phyloP scores from a whole-genome alignment of 2,888 invertebrate species.

The Philopedon plagiatum region DNA sequence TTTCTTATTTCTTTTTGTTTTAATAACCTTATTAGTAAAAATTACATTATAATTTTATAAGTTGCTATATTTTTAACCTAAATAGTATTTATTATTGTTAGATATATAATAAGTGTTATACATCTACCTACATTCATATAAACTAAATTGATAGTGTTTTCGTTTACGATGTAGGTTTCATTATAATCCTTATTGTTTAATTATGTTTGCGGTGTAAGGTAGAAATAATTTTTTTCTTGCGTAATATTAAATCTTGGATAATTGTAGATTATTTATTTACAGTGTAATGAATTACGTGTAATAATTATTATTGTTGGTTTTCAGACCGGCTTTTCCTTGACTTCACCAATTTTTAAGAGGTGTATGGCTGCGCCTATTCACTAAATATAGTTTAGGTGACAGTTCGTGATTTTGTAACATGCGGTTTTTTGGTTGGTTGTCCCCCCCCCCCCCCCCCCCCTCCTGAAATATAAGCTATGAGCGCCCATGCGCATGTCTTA shows the following conservation, averaged over 20 bases:
- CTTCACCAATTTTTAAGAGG: too few species aligned
- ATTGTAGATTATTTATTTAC: slow-evolving; percentile 1
- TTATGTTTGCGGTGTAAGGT: not conserved
- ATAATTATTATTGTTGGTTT: slow-evolving; percentile 1
- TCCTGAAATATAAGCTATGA: too few species aligned
- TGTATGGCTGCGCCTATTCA: too few species aligned
- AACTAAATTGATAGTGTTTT: not conserved
- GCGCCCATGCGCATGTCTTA: too few species aligned
- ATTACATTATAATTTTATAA: slow-evolving; percentile 6
- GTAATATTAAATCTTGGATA: not conserved
- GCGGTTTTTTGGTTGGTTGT: too few species aligned
- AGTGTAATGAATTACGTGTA: not conserved
- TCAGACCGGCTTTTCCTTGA: too few species aligned
- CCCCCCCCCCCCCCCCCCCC: too few species aligned
- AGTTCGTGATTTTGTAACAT: too few species aligned
- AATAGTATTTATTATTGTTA: not conserved
- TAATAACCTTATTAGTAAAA: slow-evolving; percentile 3
- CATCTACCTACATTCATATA: not conserved
- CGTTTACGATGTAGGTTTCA: not conserved
- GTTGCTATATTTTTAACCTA: not conserved
- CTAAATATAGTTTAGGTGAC: too few species aligned
- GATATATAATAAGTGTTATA: too few species aligned
- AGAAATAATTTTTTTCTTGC: not conserved
- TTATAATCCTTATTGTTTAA: slow-evolving; percentile 7
- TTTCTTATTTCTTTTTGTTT: not conserved